Evolutionary conservation across 2,888 invertebrate species (phyloP).

Genomic region (Tridacna gigas): DNA sequence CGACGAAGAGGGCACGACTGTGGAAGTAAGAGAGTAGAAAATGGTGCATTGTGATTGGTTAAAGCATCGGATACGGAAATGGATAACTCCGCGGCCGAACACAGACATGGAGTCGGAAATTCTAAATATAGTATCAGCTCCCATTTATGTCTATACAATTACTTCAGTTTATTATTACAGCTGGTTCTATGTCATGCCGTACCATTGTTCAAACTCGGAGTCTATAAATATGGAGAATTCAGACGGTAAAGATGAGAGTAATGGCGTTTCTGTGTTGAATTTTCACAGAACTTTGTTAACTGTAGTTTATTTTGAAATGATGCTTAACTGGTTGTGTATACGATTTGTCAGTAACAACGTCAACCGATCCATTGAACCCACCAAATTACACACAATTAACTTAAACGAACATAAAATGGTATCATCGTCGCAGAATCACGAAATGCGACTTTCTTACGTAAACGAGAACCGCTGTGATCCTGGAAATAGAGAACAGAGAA

Average conservation of each 20-base stretch:
- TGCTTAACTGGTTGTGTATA: conserved; percentile 79
- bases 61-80: conserved; percentile 7
- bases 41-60: neutral
- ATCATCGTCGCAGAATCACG: neutral
- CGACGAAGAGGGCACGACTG: too few species aligned
- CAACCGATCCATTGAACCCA: neutral
- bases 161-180: conserved; percentile 39
- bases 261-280: neutral
- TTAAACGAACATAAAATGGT: neutral
- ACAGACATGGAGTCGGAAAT: conserved; percentile 55
- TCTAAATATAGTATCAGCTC: conserved; percentile 51
- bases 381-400: neutral
- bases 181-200: conserved; percentile 31
- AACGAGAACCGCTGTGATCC: neutral
- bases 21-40: too few species aligned
- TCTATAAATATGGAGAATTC: too few species aligned
- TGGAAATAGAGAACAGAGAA: neutral
- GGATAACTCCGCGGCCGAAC: conserved; percentile 37
- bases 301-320: conserved; percentile 68
- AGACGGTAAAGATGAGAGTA: neutral
- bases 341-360: conserved; percentile 66
- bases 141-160: conserved; percentile 55
- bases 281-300: conserved; percentile 28
- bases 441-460: neutral
- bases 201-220: conserved; percentile 17